Percentiles rank a stretch among this genome's conserved stretches.
phyloP scores from a whole-genome alignment of 2,888 invertebrate genomes.

The Mythimna lalbum region DNA sequence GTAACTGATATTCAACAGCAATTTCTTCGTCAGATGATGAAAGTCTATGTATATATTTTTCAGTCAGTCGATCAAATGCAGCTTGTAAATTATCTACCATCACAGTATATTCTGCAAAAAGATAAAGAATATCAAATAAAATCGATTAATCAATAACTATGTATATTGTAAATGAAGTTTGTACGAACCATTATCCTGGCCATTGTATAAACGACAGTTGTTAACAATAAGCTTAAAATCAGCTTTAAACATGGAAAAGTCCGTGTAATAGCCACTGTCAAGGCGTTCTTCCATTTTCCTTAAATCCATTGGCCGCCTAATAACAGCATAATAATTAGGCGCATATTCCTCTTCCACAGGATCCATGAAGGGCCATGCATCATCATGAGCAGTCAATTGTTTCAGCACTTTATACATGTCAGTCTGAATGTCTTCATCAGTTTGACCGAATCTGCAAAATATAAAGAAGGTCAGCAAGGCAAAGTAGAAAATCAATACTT shows the following conservation, averaged over 20 bases:
- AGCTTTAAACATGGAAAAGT: slow-evolving; percentile 94
- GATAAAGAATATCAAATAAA: neutral
- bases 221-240: slow-evolving; percentile 98
- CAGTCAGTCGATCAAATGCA: slow-evolving; percentile 95
- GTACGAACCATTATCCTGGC: slow-evolving; percentile 96
- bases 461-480: slow-evolving; percentile 1
- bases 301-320: slow-evolving; percentile 96
- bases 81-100: slow-evolving; percentile 96
- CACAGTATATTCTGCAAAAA: slow-evolving; percentile 94
- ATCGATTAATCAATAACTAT: neutral
- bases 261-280: slow-evolving; percentile 95
- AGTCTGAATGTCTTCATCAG: slow-evolving; percentile 96
- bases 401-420: slow-evolving; percentile 98
- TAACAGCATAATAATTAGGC: slow-evolving; percentile 95
- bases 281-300: slow-evolving; percentile 96
- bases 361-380: slow-evolving; percentile 98
- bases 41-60: slow-evolving; percentile 95
- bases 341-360: slow-evolving; percentile 98
- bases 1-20: slow-evolving; percentile 92
- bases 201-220: slow-evolving; percentile 98
- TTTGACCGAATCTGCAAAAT: slow-evolving; percentile 93
- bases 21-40: slow-evolving; percentile 95
- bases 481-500: neutral
- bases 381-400: slow-evolving; percentile 96
- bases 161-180: slow-evolving; percentile 1